phyloP scores from a whole-genome alignment of 2,888 invertebrate genomes.

The Xanthostigma xanthostigma region DNA sequence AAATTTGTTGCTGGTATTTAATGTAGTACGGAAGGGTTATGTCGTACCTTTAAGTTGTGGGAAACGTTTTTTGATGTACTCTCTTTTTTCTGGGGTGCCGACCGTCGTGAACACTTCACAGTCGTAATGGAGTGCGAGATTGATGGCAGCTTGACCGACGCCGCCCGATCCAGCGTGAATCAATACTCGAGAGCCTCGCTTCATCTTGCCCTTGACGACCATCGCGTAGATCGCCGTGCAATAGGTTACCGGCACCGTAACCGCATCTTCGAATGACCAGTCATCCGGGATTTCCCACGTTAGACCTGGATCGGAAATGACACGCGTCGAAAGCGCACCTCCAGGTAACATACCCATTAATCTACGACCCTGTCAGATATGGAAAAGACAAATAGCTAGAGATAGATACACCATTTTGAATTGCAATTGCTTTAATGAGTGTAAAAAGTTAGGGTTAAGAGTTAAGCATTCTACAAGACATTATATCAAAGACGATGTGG shows the following conservation, averaged over 20 bases:
- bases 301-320: slow-evolving; percentile 29
- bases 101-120: slow-evolving; percentile 49
- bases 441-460: too few relatives aligned
- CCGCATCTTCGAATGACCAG: slow-evolving; percentile 41
- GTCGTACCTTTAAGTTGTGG: slow-evolving; percentile 23
- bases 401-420: too few relatives aligned
- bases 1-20: too few relatives aligned
- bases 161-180: slow-evolving; percentile 42
- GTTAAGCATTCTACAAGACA: too few relatives aligned
- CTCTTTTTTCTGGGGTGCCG: slow-evolving; percentile 34
- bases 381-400: too few relatives aligned
- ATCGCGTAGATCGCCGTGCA: slow-evolving; percentile 31
- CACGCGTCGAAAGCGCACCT: slow-evolving; percentile 38
- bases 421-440: too few relatives aligned
- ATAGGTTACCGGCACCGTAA: slow-evolving; percentile 45
- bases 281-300: slow-evolving; percentile 35
- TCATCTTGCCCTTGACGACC: slow-evolving; percentile 26
- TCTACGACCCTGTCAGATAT: slow-evolving; percentile 14
- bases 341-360: slow-evolving; percentile 31
- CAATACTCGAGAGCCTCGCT: slow-evolving; percentile 29
- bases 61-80: slow-evolving; percentile 35
- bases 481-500: too few relatives aligned
- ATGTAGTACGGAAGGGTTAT: neutral
- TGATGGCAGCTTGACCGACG: slow-evolving; percentile 57
- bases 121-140: slow-evolving; percentile 39